Percentiles rank a stretch among this genome's conserved stretches.
These are phyloP conservation scores for Thymallus thymallus DNA, from an alignment of 2,113 vertebrate genomes.

Conservation along the genomic window DNA sequence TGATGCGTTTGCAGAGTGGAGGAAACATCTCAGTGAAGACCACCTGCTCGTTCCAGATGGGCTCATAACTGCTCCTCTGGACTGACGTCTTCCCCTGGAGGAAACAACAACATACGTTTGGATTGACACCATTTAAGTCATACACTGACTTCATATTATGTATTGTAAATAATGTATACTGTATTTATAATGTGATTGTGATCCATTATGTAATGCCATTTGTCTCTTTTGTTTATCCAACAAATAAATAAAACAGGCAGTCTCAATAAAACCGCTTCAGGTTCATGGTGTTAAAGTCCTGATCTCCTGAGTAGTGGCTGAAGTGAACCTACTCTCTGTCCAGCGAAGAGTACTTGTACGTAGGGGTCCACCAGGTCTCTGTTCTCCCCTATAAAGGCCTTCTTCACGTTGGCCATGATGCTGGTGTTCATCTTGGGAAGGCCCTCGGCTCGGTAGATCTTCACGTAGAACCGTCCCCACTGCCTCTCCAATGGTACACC, in stretches of 20 bases:
- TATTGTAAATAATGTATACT: no score
- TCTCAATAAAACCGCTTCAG: no score
- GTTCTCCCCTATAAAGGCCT: slow-evolving; percentile 95
- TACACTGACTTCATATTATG: no score
- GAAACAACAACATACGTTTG: no score
- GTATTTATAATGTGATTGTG: no score
- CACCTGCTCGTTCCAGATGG: slow-evolving; percentile 94
- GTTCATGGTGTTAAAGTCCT: no score
- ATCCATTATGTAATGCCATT: no score
- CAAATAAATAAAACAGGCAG: no score
- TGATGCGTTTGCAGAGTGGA: slow-evolving; percentile 90
- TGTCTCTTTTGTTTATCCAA: no score
- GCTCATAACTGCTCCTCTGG: slow-evolving; percentile 96
- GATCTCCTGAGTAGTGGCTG: no score
- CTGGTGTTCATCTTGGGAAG: slow-evolving; percentile 97
- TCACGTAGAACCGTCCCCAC: slow-evolving; percentile 95
- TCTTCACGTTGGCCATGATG: slow-evolving; percentile 98
- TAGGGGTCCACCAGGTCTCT: slow-evolving; percentile 97
- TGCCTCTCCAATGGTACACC: slow-evolving; percentile 90
- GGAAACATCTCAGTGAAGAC: slow-evolving; percentile 97
- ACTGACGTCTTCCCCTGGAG: slow-evolving; percentile 90
- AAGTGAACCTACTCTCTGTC: slow-evolving; percentile 83
- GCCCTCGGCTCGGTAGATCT: slow-evolving; percentile 91
- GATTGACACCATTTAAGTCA: no score
- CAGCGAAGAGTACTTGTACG: slow-evolving; percentile 90